Conservation (phyloP, 92 coral and sea anemone genomes). For the Galaxea fascicularis region DNA sequence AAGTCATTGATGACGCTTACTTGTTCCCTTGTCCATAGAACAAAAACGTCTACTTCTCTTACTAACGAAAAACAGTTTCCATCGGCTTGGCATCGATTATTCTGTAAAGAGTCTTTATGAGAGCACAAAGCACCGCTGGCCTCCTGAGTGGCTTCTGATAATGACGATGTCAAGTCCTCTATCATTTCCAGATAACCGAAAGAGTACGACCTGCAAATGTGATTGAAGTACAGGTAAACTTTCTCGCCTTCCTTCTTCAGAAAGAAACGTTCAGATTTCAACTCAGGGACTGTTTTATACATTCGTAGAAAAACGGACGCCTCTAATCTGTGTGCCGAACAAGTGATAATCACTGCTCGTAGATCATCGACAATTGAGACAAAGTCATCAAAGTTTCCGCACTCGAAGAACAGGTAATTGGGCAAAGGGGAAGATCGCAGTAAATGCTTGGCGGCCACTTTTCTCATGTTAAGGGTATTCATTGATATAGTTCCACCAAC, state of each 20-base stretch:
- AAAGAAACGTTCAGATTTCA: conserved; percentile 7
- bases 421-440: conserved; percentile 5
- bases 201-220: background rate
- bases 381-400: background rate
- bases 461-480: background rate
- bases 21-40: background rate
- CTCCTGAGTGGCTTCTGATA: background rate
- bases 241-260: background rate
- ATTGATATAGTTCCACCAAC: conserved; percentile 11
- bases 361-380: background rate
- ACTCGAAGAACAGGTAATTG: conserved; percentile 17
- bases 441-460: conserved; percentile 11
- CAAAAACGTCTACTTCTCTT: background rate
- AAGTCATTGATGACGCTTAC: background rate
- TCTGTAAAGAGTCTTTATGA: background rate
- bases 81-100: background rate
- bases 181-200: background rate
- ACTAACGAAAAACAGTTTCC: conserved; percentile 12
- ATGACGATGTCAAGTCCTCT: conserved; percentile 4
- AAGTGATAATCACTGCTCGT: background rate
- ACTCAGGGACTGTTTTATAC: background rate
- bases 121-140: background rate
- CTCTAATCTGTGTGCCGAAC: background rate
- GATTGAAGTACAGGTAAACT: background rate
- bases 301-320: background rate